A percentile compares a stretch with the other conserved stretches of the same genome.
Conservation (phyloP, 2,113 vertebrate species). For the Stegastes partitus region DNA sequence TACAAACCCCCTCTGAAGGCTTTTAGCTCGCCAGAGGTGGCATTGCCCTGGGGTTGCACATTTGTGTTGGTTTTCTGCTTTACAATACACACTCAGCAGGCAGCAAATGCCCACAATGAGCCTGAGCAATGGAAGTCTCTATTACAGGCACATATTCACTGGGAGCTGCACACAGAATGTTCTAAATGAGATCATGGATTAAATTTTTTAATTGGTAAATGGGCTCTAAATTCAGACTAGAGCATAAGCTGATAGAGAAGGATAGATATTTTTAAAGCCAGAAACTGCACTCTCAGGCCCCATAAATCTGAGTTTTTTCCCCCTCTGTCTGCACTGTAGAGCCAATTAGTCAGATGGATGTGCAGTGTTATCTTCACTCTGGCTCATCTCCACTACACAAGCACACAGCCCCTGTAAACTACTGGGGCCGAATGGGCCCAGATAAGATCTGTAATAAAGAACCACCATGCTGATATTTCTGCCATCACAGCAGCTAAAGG, state of each 20-base stretch:
- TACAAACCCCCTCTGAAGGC: conserved; percentile 16
- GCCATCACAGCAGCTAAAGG: conserved; percentile 42
- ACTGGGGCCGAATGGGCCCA: conserved; percentile 26
- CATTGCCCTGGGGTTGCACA: conserved; percentile 7
- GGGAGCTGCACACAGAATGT: conserved; percentile 6
- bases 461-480: conserved; percentile 52
- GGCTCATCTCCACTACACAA: conserved; percentile 54
- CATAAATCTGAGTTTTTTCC: conserved; percentile 59
- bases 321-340: conserved; percentile 52
- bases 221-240: conserved; percentile 44
- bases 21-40: conserved; percentile 52
- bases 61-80: conserved; percentile 41
- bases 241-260: conserved; percentile 34
- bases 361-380: conserved; percentile 62
- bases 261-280: conserved; percentile 52
- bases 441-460: conserved; percentile 71
- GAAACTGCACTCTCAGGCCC: conserved; percentile 42
- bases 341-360: conserved; percentile 81
- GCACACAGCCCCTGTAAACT: conserved; percentile 47
- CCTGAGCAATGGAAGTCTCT: conserved; percentile 17
- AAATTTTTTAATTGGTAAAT: conserved; percentile 62
- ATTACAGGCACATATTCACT: conserved; percentile 15
- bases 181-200: conserved; percentile 35
- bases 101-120: conserved; percentile 11
- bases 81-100: conserved; percentile 29